Base-by-base conservation (phyloP, 2,797 vertebrate genomes). In the Hapalemur alaotrensis region DNA sequence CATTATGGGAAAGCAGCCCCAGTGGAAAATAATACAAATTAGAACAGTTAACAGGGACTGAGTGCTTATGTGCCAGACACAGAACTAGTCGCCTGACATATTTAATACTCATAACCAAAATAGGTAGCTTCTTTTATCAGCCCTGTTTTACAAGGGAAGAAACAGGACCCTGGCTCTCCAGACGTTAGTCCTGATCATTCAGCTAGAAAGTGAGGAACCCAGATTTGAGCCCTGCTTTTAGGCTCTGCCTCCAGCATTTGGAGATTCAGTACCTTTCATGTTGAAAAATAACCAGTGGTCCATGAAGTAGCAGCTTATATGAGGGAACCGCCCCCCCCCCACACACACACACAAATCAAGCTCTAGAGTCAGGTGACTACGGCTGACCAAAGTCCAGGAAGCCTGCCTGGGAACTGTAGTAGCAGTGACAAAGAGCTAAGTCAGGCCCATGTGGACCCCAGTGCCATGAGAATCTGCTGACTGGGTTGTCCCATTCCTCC, bases 121-220 rank as follows among this genome's bases (percentile, higher is more conserved):
- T 82, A 91, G 95, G 80, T 82, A 92, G 80, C 52, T 81, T 82
- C 91, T 97, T 97, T 97, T 91, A 97, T 96, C 97, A 96, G 86
- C 73, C 43, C 17, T 83, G n/a, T 84, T 96, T 93, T 93, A 94
- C 89, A 79, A 82, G 0, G 18, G 23, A 90, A 96, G 88, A 52
- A 93, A 79, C 48, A 61, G 59, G 70, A 57, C 78, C 38, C 17
- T 38, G 43, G 48, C 41, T 75, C 79, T 87, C 50, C 59, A 65
- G 50, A 41, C 23, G 7, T 87, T 84, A 92, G 89, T 57, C 41
- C 52, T 63, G 50, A 90, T 90, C 92, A 89, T 65, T 86, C 63
- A 35, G 41, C 69, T 92, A 78, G 87, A 25, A 92, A 69, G 85
- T 35, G 63, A 48, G 38, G 50, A 91, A 73, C 46, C n/a, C 84